Percentiles rank a stretch among this genome's conserved stretches.
phyloP scores from a whole-genome alignment of 2,113 vertebrate species.

The Cheilinus undulatus region DNA sequence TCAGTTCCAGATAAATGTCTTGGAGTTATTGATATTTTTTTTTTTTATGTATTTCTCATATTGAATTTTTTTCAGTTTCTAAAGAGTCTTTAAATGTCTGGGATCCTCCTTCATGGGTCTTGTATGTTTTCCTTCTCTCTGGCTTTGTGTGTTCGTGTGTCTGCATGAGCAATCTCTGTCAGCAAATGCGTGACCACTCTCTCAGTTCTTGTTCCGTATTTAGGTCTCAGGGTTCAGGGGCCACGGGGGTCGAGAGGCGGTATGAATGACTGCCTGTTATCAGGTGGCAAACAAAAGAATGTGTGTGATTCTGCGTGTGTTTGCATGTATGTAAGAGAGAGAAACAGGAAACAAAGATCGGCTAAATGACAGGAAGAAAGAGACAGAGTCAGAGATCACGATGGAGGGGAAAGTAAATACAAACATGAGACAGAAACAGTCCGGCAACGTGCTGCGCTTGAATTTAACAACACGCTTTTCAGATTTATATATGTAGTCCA shows the following conservation, averaged over 20 bases:
- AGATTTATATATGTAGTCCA: too few relatives aligned
- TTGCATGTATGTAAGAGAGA: slow-evolving; percentile 20
- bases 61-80: neutral
- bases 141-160: slow-evolving; percentile 1
- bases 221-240: slow-evolving; percentile 69
- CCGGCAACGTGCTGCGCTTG: neutral
- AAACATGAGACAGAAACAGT: slow-evolving; percentile 21
- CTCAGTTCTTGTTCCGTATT: slow-evolving; percentile 66
- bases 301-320: slow-evolving; percentile 30
- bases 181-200: slow-evolving; percentile 55
- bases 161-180: slow-evolving; percentile 20
- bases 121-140: neutral
- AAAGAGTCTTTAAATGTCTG: neutral
- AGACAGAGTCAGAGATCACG: neutral
- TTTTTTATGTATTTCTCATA: neutral
- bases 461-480: neutral
- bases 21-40: too few relatives aligned
- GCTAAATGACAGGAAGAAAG: slow-evolving; percentile 41
- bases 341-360: slow-evolving; percentile 47
- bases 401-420: slow-evolving; percentile 17
- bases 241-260: slow-evolving; percentile 54
- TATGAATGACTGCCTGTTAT: slow-evolving; percentile 74
- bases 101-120: neutral
- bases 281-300: slow-evolving; percentile 68
- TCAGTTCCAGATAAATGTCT: too few relatives aligned